phyloP scores from a whole-genome alignment of 2,888 invertebrate species.

The Dicycla oo region DNA sequence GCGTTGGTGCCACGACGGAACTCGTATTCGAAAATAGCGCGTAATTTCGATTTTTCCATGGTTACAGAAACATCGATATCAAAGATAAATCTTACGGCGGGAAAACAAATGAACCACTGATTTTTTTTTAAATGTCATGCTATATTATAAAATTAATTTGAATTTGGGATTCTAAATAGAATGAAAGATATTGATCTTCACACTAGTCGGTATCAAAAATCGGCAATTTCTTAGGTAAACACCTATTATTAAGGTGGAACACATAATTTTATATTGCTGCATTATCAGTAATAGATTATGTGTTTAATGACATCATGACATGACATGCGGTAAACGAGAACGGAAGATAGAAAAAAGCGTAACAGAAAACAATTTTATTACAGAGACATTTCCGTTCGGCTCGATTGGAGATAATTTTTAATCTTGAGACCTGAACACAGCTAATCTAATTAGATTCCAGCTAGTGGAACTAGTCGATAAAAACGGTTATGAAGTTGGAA shows the following conservation, averaged over 20 bases:
- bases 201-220: too few relatives aligned
- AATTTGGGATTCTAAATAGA: too few relatives aligned
- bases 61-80: too few relatives aligned
- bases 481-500: conserved; percentile 78
- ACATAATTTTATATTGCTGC: conserved; percentile 57
- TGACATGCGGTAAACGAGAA: conserved; percentile 76
- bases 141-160: too few relatives aligned
- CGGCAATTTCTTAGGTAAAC: too few relatives aligned
- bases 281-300: conserved; percentile 68
- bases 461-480: conserved; percentile 77
- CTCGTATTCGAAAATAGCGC: too few relatives aligned
- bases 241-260: conserved; percentile 25
- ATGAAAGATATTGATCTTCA: too few relatives aligned
- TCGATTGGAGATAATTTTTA: conserved; percentile 79
- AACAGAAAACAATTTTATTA: conserved; percentile 82
- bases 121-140: too few relatives aligned
- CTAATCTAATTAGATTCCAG: conserved; percentile 83
- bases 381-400: conserved; percentile 82
- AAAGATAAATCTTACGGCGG: too few relatives aligned
- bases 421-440: conserved; percentile 75
- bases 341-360: conserved; percentile 81
- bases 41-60: too few relatives aligned
- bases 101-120: too few relatives aligned
- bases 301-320: conserved; percentile 77
- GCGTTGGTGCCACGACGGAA: too few relatives aligned